These are phyloP conservation scores for Salticus scenicus DNA, from an alignment of 2,888 invertebrate species.

Conservation along the genomic window DNA sequence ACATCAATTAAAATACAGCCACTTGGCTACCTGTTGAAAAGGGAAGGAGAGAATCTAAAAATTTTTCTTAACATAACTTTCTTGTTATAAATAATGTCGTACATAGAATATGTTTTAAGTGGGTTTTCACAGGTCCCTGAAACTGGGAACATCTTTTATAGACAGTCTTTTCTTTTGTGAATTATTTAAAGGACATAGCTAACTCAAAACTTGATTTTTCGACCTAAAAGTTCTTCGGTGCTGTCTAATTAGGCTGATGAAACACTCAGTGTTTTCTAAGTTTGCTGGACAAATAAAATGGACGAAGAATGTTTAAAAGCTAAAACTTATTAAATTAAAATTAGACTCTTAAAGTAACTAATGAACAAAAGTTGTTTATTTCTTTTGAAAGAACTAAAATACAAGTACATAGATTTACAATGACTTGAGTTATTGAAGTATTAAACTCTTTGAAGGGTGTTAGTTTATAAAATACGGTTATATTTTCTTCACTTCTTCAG, in stretches of 20 bases:
- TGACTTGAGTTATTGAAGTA: too few relatives aligned
- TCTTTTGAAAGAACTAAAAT: too few relatives aligned
- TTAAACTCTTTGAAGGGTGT: too few relatives aligned
- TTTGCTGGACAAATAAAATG: too few relatives aligned
- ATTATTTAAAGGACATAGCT: background rate
- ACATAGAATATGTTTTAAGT: background rate
- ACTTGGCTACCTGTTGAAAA: conserved; percentile 4
- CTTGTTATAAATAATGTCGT: background rate
- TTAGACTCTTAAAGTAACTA: background rate
- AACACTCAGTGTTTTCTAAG: background rate
- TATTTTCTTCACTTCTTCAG: too few relatives aligned
- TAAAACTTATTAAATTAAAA: background rate
- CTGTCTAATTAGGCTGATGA: background rate
- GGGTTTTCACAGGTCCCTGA: background rate
- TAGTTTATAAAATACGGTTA: too few relatives aligned
- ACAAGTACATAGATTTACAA: too few relatives aligned
- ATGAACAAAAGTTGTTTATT: background rate
- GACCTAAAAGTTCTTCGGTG: background rate
- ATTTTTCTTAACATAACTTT: background rate
- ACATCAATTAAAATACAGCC: background rate
- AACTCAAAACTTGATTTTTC: conserved; percentile 5
- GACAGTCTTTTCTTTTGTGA: background rate
- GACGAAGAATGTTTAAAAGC: background rate
- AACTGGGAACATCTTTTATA: background rate
- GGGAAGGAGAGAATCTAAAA: background rate